Evolutionary conservation across 1,140 invertebrate species (phyloP), one percentile per base, ranked within the genome.

Genomic region (fruit fly (Drosophila melanogaster)): DNA sequence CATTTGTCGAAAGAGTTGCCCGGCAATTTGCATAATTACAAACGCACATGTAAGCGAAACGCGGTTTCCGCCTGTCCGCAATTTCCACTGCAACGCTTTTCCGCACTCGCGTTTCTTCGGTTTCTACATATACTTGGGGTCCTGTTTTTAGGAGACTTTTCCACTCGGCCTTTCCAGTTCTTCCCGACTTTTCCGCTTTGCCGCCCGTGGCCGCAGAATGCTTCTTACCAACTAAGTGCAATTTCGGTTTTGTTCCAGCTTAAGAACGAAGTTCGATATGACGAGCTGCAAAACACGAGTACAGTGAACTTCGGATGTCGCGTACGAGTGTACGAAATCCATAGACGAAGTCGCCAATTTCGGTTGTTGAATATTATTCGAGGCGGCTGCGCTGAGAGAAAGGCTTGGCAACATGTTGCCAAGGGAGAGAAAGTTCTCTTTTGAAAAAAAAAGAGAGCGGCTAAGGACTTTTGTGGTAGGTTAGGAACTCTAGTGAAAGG

Each of bases 201-300:
- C 65, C 84, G 69, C 79, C 84, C 84, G 84, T 84, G 79, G 77
- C 60, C 84, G 73, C 84, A 71, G 84, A 84, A 58, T 76, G 80
- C 79, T 89, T 89, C 79, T 89, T 89, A 89, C 79, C 84, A 89
- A 89, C 84, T 89, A 80, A 89, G 49, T 62, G 75, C 64, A 77
- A 84, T 89, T 87, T 87, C 66, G 69, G 83, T 87, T 87, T 87
- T 87, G 79, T 87, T 87, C 66, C 51, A 87, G 75, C 79, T 83
- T 87, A 83, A 83, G 61, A 83, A 76, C 79, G 78, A 80, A 81
- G 66, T 15, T 44, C 12, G 8, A 14, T 10, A 12, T 24, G 17
- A 30, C 49, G 49, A 56, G 38, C 67, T 6, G 4, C 41, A 24
- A 49, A 35, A 19, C 43, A 26, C 50, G 64, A 69, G 35, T 70